Conservation (phyloP, 2,797 vertebrate genomes). For the Danio kyathit region DNA sequence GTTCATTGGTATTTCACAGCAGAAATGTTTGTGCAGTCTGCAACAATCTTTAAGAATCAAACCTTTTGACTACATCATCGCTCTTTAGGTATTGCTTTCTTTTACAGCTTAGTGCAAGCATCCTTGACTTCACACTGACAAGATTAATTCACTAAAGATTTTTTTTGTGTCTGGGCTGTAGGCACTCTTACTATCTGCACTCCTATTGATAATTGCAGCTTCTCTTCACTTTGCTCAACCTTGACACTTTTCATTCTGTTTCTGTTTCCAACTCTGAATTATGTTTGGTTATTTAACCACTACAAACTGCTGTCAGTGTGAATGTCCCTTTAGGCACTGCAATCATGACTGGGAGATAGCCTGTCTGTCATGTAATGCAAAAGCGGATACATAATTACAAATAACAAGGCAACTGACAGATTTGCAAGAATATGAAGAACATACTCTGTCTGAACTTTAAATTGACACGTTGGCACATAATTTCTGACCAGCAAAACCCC, state of each 20-base stretch:
- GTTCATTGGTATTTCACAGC: conserved; percentile 5
- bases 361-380: neutral
- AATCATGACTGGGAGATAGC: neutral
- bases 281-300: neutral
- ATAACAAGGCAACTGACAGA: conserved; percentile 28
- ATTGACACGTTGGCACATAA: conserved; percentile 70
- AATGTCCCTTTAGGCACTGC: conserved; percentile 9
- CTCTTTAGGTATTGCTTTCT: neutral
- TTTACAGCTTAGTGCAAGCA: conserved; percentile 3
- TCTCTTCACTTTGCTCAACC: neutral
- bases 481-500: conserved; percentile 59
- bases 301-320: neutral
- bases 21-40: neutral
- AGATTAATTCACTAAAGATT: neutral
- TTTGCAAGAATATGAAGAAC: conserved; percentile 61
- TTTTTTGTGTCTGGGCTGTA: neutral
- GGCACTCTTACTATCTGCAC: neutral
- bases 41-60: conserved; percentile 3
- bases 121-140: neutral
- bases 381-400: conserved; percentile 31
- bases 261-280: neutral
- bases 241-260: neutral
- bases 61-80: conserved; percentile 6
- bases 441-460: conserved; percentile 62
- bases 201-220: neutral